phyloP scores from a whole-genome alignment of 1,140 invertebrate genomes.

The Pogonus chalceus region DNA sequence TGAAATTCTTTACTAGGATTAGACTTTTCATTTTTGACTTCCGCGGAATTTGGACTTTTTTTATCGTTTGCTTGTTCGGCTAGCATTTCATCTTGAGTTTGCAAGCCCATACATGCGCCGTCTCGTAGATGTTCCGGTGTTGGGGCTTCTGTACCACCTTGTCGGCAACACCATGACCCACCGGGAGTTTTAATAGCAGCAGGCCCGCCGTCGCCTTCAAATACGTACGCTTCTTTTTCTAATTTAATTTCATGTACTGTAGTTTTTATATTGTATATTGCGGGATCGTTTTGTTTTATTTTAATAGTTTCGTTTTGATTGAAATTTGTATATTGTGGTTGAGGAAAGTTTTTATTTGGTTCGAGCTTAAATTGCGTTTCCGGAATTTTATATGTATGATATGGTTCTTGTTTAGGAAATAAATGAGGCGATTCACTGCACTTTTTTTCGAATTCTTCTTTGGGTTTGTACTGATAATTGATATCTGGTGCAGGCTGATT shows the following conservation, averaged over 20 bases:
- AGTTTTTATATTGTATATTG: background rate
- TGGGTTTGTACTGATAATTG: background rate
- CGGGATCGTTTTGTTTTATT: background rate
- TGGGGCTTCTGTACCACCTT: slow-evolving; percentile 56
- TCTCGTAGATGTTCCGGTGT: slow-evolving; percentile 61
- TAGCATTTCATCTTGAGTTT: slow-evolving; percentile 57
- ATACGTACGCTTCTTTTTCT: slow-evolving; percentile 38
- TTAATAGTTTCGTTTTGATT: background rate
- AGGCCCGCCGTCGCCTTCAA: slow-evolving; percentile 55
- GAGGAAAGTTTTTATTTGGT: background rate
- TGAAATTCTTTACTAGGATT: slow-evolving; percentile 22
- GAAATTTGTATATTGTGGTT: background rate
- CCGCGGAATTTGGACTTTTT: slow-evolving; percentile 26
- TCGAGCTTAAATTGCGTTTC: background rate
- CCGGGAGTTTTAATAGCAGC: slow-evolving; percentile 43
- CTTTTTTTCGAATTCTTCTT: background rate
- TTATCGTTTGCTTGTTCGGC: slow-evolving; percentile 39
- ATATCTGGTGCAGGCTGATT: background rate
- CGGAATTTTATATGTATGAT: background rate
- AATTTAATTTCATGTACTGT: background rate
- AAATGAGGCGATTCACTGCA: background rate
- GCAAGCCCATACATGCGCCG: slow-evolving; percentile 57
- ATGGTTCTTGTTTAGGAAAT: background rate
- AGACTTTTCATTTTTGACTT: slow-evolving; percentile 32
- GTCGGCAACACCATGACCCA: slow-evolving; percentile 59